Evolutionary conservation across 2,797 vertebrate genomes (phyloP), one percentile per base, ranked within the genome.

Genomic region (Acipenser transmontanus): DNA sequence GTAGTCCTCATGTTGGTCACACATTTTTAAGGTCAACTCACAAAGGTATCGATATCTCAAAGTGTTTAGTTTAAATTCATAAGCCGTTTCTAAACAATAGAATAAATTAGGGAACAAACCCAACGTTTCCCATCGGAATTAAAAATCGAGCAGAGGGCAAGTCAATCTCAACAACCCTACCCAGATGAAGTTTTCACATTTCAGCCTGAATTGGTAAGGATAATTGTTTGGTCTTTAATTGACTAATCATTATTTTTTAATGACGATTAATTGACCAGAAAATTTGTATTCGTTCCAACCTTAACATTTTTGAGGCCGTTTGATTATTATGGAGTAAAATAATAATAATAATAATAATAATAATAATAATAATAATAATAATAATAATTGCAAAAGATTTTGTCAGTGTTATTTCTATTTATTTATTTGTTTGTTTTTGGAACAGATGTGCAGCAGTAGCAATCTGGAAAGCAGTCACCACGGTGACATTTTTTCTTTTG

Each of bases 151-250:
- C 49, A 48, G 56, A 60, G 11, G 34, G 49, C 10, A 52, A 8
- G 7, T 8, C 20, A 8, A 14, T 13, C 6, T 20, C 4, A 50
- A 13, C 17, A 57, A 51, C 48, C 8, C 6, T 34, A 2, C 14
- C 14, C 49, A 60, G 59, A 67, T 67, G 57, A 67, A 67, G 49
- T 61, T 49, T 20, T 61, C 57, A 59, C 7, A 60, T 59, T 59
- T 49, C 12, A 66, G n/a, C 50, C 50, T 20, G n/a, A 65, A 47
- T 59, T 66, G 65, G 20, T 49, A 13, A 3, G 14, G n/a, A 66
- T 57, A 59, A 57, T 49, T 60, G n/a, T 66, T 66, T 14, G 47
- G 13, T 14, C 5, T 14, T 66, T 66, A 49, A 59, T 49, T 14
- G 12, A 34, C 65, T 11, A 17, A 59, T 60, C 65, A 60, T 66